Evolutionary conservation across 2,113 vertebrate genomes (phyloP).

Genomic region (Microtus richardsoni): DNA sequence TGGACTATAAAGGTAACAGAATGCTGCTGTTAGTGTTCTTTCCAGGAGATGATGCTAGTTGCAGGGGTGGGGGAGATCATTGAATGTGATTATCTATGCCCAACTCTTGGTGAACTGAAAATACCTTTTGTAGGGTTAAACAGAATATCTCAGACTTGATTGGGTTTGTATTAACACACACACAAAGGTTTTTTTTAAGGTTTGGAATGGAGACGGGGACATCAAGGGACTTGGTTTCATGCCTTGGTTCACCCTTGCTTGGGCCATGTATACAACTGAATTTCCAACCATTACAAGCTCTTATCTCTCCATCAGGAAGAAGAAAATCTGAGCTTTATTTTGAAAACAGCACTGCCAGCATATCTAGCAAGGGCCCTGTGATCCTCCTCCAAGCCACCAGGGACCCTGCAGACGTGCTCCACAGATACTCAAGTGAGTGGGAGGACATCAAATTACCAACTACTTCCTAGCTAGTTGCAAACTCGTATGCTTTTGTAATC

Average conservation of each 20-base stretch:
- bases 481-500: background rate
- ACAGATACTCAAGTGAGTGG: conserved; percentile 28
- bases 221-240: background rate
- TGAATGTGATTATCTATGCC: background rate
- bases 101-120: background rate
- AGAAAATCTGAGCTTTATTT: conserved; percentile 49
- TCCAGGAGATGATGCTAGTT: background rate
- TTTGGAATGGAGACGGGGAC: rapidly evolving
- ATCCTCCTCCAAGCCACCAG: conserved; percentile 76
- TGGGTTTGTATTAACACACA: background rate
- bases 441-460: background rate
- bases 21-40: background rate
- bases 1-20: background rate
- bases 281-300: background rate
- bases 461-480: no score
- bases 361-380: conserved; percentile 80
- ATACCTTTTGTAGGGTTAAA: background rate
- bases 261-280: background rate
- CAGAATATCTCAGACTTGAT: no score
- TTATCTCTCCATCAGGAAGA: conserved; percentile 50
- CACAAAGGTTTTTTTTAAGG: no score
- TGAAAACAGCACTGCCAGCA: background rate
- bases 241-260: background rate
- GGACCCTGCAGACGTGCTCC: background rate
- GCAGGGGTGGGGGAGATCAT: background rate